Evolutionary conservation across 2,797 vertebrate species (phyloP).

Genomic region (Ispidina picta): DNA sequence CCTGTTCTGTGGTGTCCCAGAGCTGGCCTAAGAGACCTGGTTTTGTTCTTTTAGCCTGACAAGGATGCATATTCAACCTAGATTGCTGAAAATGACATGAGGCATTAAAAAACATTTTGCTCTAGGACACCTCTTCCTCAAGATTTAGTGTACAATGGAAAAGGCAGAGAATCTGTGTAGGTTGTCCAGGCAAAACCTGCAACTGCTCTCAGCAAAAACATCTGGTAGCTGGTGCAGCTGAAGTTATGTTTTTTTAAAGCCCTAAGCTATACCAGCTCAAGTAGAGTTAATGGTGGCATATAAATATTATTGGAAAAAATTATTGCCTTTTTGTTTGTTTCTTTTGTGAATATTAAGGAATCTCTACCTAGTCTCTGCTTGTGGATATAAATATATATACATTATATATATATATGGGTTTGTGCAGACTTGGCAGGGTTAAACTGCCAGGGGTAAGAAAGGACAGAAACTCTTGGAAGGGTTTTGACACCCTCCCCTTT

Average conservation of each 20-base stretch:
- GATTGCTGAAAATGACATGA: background rate
- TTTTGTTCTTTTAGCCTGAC: background rate
- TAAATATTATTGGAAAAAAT: conserved; percentile 12
- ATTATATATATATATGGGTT: background rate
- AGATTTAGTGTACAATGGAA: background rate
- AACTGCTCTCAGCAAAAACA: background rate
- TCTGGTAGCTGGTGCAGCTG: background rate
- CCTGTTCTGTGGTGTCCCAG: background rate
- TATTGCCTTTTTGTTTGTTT: background rate
- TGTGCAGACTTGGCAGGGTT: background rate
- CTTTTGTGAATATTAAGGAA: background rate
- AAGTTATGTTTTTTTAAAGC: background rate
- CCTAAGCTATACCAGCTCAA: background rate
- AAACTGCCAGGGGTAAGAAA: background rate
- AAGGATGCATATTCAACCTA: background rate
- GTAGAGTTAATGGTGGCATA: background rate
- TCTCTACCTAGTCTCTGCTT: background rate
- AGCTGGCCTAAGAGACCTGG: background rate
- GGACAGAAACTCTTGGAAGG: background rate
- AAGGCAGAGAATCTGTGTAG: background rate
- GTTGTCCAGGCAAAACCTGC: background rate
- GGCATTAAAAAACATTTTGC: background rate
- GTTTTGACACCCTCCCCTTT: background rate
- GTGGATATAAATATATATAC: background rate
- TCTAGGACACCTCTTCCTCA: background rate